Evolutionary conservation across 1,140 invertebrate species (phyloP), one percentile per base, ranked within the genome.

Genomic region (Ostrea edulis): DNA sequence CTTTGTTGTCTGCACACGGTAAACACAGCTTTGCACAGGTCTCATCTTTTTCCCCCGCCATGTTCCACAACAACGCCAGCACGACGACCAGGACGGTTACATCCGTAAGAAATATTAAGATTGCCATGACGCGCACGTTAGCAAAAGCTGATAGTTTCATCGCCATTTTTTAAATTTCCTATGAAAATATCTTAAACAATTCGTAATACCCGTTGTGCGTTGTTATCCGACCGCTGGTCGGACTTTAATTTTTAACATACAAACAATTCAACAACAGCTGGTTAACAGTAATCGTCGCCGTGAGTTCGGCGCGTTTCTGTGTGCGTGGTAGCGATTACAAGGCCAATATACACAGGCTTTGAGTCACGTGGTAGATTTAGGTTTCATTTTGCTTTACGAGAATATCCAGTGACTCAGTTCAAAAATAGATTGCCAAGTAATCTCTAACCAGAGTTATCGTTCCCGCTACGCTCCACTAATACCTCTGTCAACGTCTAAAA

Each of bases 21-120:
- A 77, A 25, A 25, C 68, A 77, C 25, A 77, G 5, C 11, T 77
- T 77, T 77, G 68, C 68, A 77, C 68, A 77, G 22, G 68, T 77
- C 22, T 77, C 68, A 2, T 77, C 25, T 25, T 77, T 77, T 7
- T 14, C 25, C 9, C 68, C 68, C 7, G 68, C 68, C 68, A 77
- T 77, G 25, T 77, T 77, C 68, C 68, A 77, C 9, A 77, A 77
- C 25, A 77, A 29, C 0, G 5, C 68, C 12, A 77, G 68, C 29
- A 77, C 68, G 68, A 29, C 68, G 14, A 35, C 68, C 9, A 77
- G 68, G 11, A 77, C 68, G 25, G 35, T 35, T 22, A 77, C 68
- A 35, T 77, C 68, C 29, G 68, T 29, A 0, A 77, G 3, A 17
- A 77, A 77, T 11, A 77, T 77, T 3, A 77, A 17, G 22, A 77